phyloP scores from a whole-genome alignment of 2,113 vertebrate genomes.

The Sinocyclocheilus grahami region DNA sequence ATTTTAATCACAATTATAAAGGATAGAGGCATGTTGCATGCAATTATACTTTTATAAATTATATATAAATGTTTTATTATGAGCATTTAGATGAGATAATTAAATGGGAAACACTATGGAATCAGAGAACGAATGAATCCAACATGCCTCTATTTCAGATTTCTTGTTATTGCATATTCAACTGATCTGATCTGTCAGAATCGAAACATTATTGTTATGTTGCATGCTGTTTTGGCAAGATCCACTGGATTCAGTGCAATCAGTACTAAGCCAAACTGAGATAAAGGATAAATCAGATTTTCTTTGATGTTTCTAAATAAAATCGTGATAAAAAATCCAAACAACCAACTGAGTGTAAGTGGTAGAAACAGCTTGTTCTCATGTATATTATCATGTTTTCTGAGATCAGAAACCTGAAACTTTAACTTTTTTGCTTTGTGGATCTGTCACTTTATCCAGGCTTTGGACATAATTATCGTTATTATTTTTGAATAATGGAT shows the following conservation, averaged over 20 bases:
- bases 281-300: background rate
- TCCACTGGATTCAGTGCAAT: background rate
- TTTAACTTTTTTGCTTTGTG: too few relatives aligned
- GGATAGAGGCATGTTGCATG: background rate
- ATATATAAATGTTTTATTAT: background rate
- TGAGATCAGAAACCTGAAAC: background rate
- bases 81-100: background rate
- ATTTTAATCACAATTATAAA: conserved; percentile 48
- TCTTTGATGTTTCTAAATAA: background rate
- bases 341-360: background rate
- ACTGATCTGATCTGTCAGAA: background rate
- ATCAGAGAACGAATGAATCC: background rate
- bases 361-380: background rate
- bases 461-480: background rate
- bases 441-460: too few relatives aligned
- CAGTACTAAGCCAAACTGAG: background rate
- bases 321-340: background rate
- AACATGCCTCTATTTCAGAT: background rate
- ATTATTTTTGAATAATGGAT: background rate
- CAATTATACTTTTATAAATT: conserved; percentile 20
- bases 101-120: too few relatives aligned
- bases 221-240: background rate
- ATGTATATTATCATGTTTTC: background rate
- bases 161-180: conserved; percentile 12
- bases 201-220: too few relatives aligned